Base-by-base conservation (phyloP, 1,140 invertebrate genomes). In the Vanessa tameamea region DNA sequence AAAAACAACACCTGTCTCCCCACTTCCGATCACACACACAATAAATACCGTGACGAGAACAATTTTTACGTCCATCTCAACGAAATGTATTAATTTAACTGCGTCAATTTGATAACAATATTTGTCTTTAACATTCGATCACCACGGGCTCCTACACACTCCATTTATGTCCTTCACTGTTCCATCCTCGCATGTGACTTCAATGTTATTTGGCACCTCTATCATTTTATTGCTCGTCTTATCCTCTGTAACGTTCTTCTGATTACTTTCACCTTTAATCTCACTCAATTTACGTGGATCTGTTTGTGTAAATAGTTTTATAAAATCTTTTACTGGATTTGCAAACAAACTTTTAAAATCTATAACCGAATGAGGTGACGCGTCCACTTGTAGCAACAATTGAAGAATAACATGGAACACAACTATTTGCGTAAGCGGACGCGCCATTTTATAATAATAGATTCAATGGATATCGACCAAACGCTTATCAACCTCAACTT, bases 61-160 rank as follows among this genome's bases (percentile, higher is more conserved):
- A 80, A 80, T 79, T 84, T 88, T 90, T 80, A 84, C 89, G 88
- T 88, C 83, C 89, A 92, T 92, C 86, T 86, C 83, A 83, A 81
- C 72, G 82, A 78, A 83, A 79, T 75, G 80, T 78, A 77, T 77
- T 69, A 75, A 82, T 64, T 75, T 75, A 73, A 91, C 89, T 90
- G 88, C 82, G 83, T 73, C 72, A 77, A 72, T 66, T 73, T 57
- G 68, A 69, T 66, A 75, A 78, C n/a, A 57, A 63, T 68, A 74
- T 59, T 75, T 71, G 47, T 51, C 74, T 72, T 59, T 47, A 23
- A 47, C 53, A 51, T 69, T 51, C 48, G 73, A 81, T 84, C 78
- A 87, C 84, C 85, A 92, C 64, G 83, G 84, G 53, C 75, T 78
- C 79, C 90, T 89, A 75, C 90, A 90, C 47, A 88, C 81, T 63